A percentile compares a stretch with the other conserved stretches of the same genome.
Conservation (phyloP, 2,797 vertebrate genomes). For the Gadopsis bispinosus region DNA sequence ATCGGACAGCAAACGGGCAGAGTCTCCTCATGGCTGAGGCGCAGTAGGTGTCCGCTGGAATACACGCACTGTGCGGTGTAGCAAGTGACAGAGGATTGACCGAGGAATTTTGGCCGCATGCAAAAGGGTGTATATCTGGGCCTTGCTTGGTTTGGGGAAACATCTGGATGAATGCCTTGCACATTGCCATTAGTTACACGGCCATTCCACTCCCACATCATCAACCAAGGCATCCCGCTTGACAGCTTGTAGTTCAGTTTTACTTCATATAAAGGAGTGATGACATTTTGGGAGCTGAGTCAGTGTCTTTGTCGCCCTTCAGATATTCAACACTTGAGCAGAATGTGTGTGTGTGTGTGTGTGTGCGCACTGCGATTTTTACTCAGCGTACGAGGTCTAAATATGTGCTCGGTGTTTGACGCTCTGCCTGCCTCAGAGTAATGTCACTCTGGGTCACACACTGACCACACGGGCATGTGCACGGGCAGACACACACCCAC, state of each 20-base stretch:
- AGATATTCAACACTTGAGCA: constrained; percentile 56
- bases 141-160: constrained; percentile 9
- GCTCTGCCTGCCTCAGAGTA: constrained; percentile 36
- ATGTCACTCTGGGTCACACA: constrained; percentile 60
- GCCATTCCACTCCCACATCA: constrained; percentile 43
- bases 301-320: constrained; percentile 62
- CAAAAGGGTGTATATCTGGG: constrained; percentile 3
- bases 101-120: background rate
- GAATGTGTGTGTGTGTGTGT: constrained; percentile 50
- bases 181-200: constrained; percentile 38
- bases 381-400: constrained; percentile 29
- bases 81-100: constrained; percentile 6
- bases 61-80: background rate
- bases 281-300: constrained; percentile 75
- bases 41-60: constrained; percentile 24
- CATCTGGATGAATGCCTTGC: constrained; percentile 30
- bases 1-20: constrained; percentile 33
- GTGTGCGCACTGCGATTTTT: constrained; percentile 41
- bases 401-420: constrained; percentile 35
- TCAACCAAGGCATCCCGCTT: constrained; percentile 52
- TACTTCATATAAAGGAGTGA: constrained; percentile 47
- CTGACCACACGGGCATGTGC: constrained; percentile 54
- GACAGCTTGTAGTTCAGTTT: constrained; percentile 32
- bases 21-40: constrained; percentile 7
- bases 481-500: constrained; percentile 27